phyloP scores from a whole-genome alignment of 2,888 invertebrate genomes.

The Stramonita haemastoma region DNA sequence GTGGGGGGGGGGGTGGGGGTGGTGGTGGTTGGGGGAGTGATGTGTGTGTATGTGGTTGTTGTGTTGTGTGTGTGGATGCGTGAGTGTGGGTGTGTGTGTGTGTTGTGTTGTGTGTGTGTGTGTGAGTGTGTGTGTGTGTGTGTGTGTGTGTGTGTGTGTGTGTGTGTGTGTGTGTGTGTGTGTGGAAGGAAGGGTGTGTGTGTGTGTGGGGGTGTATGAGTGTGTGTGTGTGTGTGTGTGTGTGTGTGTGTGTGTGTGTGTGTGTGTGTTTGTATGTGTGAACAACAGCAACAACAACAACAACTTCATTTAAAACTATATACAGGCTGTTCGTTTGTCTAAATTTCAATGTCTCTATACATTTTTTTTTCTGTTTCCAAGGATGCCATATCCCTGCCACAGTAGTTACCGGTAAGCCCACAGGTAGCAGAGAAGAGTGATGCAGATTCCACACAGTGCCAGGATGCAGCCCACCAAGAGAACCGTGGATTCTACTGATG shows the following conservation, averaged over 20 bases:
- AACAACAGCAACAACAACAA: too few species aligned
- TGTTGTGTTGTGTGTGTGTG: too few species aligned
- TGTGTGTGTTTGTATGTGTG: too few species aligned
- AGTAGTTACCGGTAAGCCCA: background rate
- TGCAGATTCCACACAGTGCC: constrained; percentile 16
- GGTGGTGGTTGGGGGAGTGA: too few species aligned
- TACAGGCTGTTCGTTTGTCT: too few species aligned
- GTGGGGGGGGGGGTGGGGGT: too few species aligned
- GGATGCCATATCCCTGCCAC: too few species aligned
- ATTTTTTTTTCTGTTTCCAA: too few species aligned
- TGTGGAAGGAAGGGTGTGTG: background rate
- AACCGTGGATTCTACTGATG: background rate
- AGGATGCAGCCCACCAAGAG: constrained; percentile 30
- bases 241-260: background rate
- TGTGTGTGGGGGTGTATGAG: background rate
- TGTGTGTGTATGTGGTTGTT: background rate
- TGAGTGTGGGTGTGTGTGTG: background rate
- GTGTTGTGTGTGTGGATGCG: constrained; percentile 1
- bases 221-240: background rate
- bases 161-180: background rate
- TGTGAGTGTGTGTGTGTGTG: background rate
- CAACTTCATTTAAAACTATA: too few species aligned
- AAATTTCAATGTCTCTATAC: too few species aligned
- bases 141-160: background rate
- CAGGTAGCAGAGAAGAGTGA: background rate